A percentile compares a stretch with the other conserved stretches of the same genome.
These are phyloP conservation scores for Tauraco hartlaubi DNA, from an alignment of 2,797 vertebrate species.

Conservation along the genomic window DNA sequence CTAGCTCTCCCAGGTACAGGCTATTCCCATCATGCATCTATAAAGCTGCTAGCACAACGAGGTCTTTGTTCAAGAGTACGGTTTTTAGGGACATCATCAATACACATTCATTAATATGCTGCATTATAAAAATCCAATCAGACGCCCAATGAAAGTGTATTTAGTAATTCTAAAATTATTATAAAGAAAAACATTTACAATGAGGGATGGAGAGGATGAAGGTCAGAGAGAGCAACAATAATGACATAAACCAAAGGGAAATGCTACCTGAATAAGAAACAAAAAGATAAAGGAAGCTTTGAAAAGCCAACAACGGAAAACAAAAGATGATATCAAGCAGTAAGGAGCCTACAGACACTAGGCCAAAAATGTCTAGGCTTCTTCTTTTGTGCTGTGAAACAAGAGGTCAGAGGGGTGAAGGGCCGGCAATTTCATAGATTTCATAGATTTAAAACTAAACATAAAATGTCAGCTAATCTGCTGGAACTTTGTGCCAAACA, in stretches of 20 bases:
- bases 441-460: background rate
- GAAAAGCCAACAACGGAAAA: background rate
- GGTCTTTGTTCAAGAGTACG: background rate
- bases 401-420: background rate
- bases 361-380: background rate
- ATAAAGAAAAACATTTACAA: background rate
- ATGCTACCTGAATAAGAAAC: background rate
- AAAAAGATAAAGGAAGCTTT: background rate
- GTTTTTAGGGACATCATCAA: background rate
- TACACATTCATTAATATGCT: background rate
- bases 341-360: background rate
- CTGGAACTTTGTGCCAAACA: background rate
- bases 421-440: background rate
- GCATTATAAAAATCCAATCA: background rate
- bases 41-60: background rate
- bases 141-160: background rate
- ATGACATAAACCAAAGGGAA: background rate
- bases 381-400: background rate
- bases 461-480: background rate
- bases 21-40: background rate
- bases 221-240: background rate
- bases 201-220: background rate
- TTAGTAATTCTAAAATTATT: background rate
- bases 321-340: background rate
- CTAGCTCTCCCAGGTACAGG: background rate